Base-by-base conservation (phyloP, 2,888 invertebrate species). In the Helleia helle region DNA sequence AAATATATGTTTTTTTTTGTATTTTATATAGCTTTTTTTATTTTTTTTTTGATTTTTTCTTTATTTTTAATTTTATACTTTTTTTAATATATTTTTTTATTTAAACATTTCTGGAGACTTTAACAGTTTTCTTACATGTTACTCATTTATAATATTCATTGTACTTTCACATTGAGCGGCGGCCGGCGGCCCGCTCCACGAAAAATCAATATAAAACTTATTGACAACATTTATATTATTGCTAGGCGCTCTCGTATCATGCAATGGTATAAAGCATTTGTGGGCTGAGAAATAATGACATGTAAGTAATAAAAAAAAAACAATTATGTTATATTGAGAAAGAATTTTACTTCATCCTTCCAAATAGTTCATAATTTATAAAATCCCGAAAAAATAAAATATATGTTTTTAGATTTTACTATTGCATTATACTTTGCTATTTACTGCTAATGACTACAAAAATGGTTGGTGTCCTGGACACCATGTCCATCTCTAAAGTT, bases 121-220 rank as follows among this genome's bases (percentile, higher is more conserved):
- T 73, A 73, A 72, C 65, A 74, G 74, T 80, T 76, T 76, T 74
- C 75, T 80, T 81, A 80, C 50, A 68, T 49, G 65, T 70, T 74
- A 70, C 62, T 61, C 53, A 61, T 67, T 69, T 65, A 67, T 62
- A 46, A 65, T 73, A 76, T 66, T 76, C 75, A 74, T 81, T 81
- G 81, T 80, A 81, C 81, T 81, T 73, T 71, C 64, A 65, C 64
- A 71, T 66, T 65, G 64, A 66, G 68, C 64, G 65, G n/a, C n/a
- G n/a, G n/a, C n/a, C n/a, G n/a, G 59, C 69, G 70, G 71, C 59
- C 59, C 63, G 66, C 67, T 76, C 74, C 67, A 71, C 71, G 70
- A 75, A 80, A 79, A 77, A 73, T 66, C 59, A 61, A 69, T 79
- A 80, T 72, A 81, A 81, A 80, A 75, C 74, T 75, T 79, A 77